Percentiles rank a stretch among this genome's conserved stretches.
phyloP scores from a whole-genome alignment of 2,797 vertebrate genomes.

The Gymnopithys bicolor region DNA sequence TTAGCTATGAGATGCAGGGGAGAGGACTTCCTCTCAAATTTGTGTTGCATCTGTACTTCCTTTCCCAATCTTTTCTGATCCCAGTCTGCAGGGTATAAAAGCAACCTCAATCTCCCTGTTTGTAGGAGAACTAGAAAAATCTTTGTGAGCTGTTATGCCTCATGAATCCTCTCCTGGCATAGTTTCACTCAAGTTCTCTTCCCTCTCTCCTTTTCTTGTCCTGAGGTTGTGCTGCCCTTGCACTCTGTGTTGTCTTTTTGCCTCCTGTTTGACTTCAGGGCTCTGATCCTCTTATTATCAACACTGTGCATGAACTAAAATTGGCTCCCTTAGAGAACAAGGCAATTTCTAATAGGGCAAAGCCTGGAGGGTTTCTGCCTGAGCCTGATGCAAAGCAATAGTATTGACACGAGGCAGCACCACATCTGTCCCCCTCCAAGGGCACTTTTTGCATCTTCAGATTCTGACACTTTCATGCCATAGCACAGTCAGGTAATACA shows the following conservation, averaged over 20 bases:
- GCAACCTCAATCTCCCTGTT: background rate
- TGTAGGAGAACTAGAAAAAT: background rate
- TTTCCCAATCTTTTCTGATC: background rate
- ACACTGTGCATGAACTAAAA: background rate
- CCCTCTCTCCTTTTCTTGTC: background rate
- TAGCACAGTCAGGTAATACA: background rate
- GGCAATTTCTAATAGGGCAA: background rate
- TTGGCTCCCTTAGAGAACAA: background rate
- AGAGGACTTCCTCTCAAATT: background rate
- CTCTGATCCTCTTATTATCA: background rate
- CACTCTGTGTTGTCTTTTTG: background rate
- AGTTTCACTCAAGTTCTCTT: background rate
- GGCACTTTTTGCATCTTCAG: background rate
- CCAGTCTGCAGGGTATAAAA: accelerated
- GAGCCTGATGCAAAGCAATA: background rate
- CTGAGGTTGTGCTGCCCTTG: background rate
- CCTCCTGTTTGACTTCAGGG: background rate
- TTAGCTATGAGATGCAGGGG: background rate
- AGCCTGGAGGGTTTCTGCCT: background rate
- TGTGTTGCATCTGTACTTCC: background rate
- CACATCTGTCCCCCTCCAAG: background rate
- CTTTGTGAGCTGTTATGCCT: background rate
- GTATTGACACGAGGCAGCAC: background rate
- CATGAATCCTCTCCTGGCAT: background rate
- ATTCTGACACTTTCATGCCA: background rate